These are phyloP conservation scores for Poecilus cupreus DNA, from an alignment of 2,888 invertebrate genomes.

Conservation along the genomic window DNA sequence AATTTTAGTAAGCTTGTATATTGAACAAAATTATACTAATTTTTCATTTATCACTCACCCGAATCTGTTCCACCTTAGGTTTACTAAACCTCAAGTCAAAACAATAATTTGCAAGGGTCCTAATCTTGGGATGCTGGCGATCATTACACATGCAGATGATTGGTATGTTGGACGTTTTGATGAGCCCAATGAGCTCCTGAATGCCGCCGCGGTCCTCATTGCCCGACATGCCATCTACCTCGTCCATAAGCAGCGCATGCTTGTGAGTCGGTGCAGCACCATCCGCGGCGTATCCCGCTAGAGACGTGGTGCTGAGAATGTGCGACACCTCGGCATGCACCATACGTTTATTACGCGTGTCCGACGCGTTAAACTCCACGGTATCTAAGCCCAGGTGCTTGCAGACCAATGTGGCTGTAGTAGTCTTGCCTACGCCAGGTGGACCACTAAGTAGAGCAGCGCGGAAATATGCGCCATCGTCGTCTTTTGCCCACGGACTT, in stretches of 20 bases:
- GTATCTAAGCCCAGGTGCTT: conserved; percentile 91
- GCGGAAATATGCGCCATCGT: conserved; percentile 91
- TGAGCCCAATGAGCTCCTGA: conserved; percentile 93
- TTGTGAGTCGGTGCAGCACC: conserved; percentile 71
- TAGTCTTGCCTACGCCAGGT: conserved; percentile 98
- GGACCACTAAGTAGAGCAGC: conserved; percentile 96
- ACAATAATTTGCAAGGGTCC: conserved; percentile 94
- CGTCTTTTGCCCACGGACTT: conserved; percentile 86
- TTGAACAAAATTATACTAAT: too few relatives aligned
- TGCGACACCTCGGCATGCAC: conserved; percentile 90
- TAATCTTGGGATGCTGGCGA: conserved; percentile 93
- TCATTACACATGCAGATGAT: conserved; percentile 99
- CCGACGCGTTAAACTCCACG: conserved; percentile 98
- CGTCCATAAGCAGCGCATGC: conserved; percentile 98
- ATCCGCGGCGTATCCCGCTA: conserved; percentile 80
- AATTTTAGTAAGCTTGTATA: background rate
- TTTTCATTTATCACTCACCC: conserved; percentile 74
- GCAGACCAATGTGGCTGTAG: conserved; percentile 91
- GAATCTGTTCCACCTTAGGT: conserved; percentile 93
- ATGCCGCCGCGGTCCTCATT: conserved; percentile 99
- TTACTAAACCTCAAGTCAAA: conserved; percentile 91
- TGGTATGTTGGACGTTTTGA: conserved; percentile 90
- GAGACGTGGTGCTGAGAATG: conserved; percentile 84
- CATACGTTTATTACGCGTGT: conserved; percentile 92
- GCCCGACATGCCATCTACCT: conserved; percentile 99